phyloP scores from a whole-genome alignment of 2,888 invertebrate species.

The Anorthoa munda region DNA sequence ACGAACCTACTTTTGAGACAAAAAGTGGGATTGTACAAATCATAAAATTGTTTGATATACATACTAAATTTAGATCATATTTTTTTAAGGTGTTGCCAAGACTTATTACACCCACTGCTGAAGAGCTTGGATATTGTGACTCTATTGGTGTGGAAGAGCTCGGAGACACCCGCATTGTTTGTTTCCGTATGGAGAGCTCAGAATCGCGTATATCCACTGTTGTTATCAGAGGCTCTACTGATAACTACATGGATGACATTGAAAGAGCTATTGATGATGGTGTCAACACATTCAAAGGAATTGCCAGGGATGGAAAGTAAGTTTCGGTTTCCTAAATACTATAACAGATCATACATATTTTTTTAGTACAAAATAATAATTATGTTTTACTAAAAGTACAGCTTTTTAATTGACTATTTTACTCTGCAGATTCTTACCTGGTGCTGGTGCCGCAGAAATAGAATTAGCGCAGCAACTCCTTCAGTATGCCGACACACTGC shows the following conservation, averaged over 20 bases:
- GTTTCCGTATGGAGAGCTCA: conserved; percentile 96
- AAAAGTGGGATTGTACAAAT: neutral
- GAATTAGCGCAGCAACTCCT: conserved; percentile 97
- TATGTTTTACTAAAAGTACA: neutral
- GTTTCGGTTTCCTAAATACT: neutral
- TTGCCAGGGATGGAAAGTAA: conserved; percentile 94
- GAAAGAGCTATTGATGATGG: conserved; percentile 99
- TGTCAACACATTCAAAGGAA: conserved; percentile 99
- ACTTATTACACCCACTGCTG: conserved; percentile 94
- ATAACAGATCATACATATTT: neutral
- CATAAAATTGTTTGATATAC: neutral
- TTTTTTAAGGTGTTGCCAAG: conserved; percentile 90
- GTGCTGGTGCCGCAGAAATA: conserved; percentile 98
- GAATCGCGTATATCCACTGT: conserved; percentile 98
- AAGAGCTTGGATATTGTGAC: conserved; percentile 98
- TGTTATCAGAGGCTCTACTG: conserved; percentile 98
- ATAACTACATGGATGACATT: conserved; percentile 99
- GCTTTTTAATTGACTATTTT: neutral
- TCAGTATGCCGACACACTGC: conserved; percentile 97
- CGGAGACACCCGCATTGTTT: conserved; percentile 98
- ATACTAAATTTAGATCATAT: neutral
- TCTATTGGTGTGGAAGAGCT: conserved; percentile 97
- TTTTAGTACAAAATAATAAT: neutral
- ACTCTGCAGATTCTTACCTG: conserved; percentile 93
- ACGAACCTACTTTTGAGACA: neutral